Base-by-base conservation (phyloP, 37 sponge, comb jelly and placozoan species). In the Dysidea cf. avara region DNA sequence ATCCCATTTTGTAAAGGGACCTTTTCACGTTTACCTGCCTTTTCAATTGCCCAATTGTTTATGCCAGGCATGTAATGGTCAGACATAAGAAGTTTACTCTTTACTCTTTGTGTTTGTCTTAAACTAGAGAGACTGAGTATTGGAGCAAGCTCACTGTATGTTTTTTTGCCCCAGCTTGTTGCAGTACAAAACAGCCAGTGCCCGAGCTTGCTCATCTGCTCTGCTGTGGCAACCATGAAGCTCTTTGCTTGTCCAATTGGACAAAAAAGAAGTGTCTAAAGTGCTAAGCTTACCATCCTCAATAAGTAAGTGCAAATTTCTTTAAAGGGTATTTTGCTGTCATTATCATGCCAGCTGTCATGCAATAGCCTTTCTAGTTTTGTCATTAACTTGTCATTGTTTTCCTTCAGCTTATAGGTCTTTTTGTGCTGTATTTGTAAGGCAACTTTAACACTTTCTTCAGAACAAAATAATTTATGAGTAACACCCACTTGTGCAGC, bases 131-230 rank as follows among this genome's bases (percentile, higher is more conserved):
- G 51, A 5, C 75, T 49, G 33, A 74, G 18, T 49, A 72, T 72
- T 3, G 74, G 74, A 31, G 62, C 75, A 37, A 39, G 7, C 18
- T 60, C 60, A 25, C 62, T 39, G 43, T 61, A 59, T 49, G 60
- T 61, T 49, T 74, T 72, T 43, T n/a, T 72, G 60, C 2, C 74
- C 61, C 14, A 72, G 38, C 16, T 24, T 5, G 30, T 74, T 74
- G 61, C 62, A 37, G 17, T 39, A 61, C 26, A 74, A 31, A 40
- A 74, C 35, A 9, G 75, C 63, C 21, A 74, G 50, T 3, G 47
- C 22, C 13, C 62, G 47, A 11, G 75, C 75, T 39, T 74, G 61
- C 30, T 74, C 75, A 40, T 57, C 62, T 37, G 75, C 63, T 43
- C n/a, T 26, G 34, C 14, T 24, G 13, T 40, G 60, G 49, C 40